A percentile compares a stretch with the other conserved stretches of the same genome.
Conservation (phyloP, 2,797 vertebrate species). For the Acridotheres tristis region DNA sequence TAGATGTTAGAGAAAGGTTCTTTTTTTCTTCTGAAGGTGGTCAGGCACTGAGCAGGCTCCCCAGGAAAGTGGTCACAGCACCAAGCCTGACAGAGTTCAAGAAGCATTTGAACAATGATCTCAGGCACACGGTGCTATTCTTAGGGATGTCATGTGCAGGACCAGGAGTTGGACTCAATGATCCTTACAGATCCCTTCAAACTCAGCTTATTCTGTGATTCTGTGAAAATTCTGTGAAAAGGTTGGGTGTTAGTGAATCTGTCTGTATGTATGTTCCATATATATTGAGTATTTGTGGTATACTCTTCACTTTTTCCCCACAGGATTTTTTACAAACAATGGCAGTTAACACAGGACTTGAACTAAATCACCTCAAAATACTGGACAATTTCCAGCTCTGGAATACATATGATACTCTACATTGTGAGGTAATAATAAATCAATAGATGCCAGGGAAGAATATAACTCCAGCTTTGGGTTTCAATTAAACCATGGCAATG, state of each 20-base stretch:
- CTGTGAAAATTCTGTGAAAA: neutral
- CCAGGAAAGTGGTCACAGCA: neutral
- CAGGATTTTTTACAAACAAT: constrained; percentile 83
- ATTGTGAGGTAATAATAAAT: constrained; percentile 83
- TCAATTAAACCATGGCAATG: neutral
- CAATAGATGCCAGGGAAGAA: neutral
- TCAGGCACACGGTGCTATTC: neutral
- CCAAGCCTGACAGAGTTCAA: neutral
- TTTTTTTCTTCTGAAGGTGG: neutral
- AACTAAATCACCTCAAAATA: constrained; percentile 70
- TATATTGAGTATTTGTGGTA: neutral
- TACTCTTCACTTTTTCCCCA: neutral
- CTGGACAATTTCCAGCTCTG: constrained; percentile 78
- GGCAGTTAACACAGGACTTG: constrained; percentile 82
- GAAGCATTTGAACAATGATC: neutral
- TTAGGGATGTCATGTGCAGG: neutral
- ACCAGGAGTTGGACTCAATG: neutral
- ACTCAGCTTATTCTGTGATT: neutral
- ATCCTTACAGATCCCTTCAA: neutral
- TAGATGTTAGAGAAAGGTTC: neutral
- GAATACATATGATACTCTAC: constrained; percentile 86
- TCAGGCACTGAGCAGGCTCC: neutral
- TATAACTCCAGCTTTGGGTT: neutral
- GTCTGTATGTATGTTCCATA: neutral
- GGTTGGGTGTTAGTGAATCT: neutral